Evolutionary conservation across 2,888 invertebrate genomes (phyloP), one percentile per base, ranked within the genome.

Genomic region (Nineta flava): DNA sequence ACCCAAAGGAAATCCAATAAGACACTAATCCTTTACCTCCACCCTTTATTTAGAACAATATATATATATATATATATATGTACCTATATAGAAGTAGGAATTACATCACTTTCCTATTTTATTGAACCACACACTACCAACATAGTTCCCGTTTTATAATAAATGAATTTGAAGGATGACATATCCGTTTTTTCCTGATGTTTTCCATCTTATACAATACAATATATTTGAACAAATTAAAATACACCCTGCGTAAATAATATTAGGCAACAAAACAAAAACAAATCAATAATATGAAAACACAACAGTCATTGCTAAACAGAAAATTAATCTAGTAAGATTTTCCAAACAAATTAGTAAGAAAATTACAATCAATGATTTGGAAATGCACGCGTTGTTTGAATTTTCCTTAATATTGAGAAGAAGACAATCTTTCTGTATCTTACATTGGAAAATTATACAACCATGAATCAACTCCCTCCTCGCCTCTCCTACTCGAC

Each of bases 301-400:
- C 7, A 42, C 26, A 35, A 42, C 26, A 35, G 9, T 34, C 38
- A 47, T n/a, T n/a, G n/a, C n/a, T n/a, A 42, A 42, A 48, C 31
- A 42, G 49, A 49, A 49, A 49, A 49, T 49, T 49, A 49, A 49
- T 49, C 49, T 49, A 49, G 49, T 42, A 49, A 49, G 49, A 49
- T 49, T 49, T 49, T 49, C 45, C 57, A 57, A 62, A 63, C 62
- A 64, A 65, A 64, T 64, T 63, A 64, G 62, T 60, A 61, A 63
- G 64, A 64, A 65, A 65, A 64, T 65, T 65, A 62, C 60, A 62
- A 63, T 65, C 65, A 63, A 64, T 65, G 64, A 64, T 62, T 62
- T 59, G 63, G 61, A 65, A 64, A 62, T 55, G 54, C 53, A 53
- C 54, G 50, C 56, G 26, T 40, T 40, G 41, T 26, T 21, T 44